phyloP scores from a whole-genome alignment of 2,113 vertebrate genomes.

The Ursus arctos region DNA sequence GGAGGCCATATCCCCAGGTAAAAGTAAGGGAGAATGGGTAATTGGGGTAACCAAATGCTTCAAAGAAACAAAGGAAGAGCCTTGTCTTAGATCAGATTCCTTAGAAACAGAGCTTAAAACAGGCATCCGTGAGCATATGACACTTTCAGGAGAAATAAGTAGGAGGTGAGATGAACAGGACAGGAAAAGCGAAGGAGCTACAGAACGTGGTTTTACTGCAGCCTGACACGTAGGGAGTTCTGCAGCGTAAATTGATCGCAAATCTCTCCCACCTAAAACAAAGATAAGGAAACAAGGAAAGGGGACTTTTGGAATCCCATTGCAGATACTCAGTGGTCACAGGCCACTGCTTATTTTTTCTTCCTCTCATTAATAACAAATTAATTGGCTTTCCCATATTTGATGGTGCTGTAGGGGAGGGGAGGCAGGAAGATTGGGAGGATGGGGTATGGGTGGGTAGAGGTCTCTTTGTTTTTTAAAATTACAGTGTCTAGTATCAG shows the following conservation, averaged over 20 bases:
- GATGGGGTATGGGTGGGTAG: rapidly evolving
- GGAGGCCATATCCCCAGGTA: neutral
- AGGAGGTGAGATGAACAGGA: neutral
- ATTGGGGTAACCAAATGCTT: neutral
- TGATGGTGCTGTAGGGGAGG: neutral
- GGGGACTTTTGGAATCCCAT: neutral
- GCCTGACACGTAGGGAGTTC: neutral
- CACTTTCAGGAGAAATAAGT: neutral
- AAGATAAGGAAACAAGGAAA: neutral
- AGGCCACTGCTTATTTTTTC: neutral
- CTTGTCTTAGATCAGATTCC: neutral
- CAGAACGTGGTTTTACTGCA: neutral
- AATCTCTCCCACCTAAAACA: neutral
- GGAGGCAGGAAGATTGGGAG: neutral
- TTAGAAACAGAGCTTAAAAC: neutral
- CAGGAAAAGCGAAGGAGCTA: neutral
- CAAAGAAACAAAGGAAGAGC: neutral
- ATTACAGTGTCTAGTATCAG: conserved; percentile 50
- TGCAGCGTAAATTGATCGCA: neutral
- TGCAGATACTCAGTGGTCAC: neutral
- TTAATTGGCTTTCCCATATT: neutral
- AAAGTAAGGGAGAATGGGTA: neutral
- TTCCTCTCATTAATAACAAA: neutral
- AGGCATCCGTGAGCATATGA: rapidly evolving
- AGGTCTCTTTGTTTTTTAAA: conserved; percentile 65